Percentiles rank a stretch among this genome's conserved stretches.
Conservation (phyloP, 2,888 invertebrate species). For the Mesorhabditis spiculigera region DNA sequence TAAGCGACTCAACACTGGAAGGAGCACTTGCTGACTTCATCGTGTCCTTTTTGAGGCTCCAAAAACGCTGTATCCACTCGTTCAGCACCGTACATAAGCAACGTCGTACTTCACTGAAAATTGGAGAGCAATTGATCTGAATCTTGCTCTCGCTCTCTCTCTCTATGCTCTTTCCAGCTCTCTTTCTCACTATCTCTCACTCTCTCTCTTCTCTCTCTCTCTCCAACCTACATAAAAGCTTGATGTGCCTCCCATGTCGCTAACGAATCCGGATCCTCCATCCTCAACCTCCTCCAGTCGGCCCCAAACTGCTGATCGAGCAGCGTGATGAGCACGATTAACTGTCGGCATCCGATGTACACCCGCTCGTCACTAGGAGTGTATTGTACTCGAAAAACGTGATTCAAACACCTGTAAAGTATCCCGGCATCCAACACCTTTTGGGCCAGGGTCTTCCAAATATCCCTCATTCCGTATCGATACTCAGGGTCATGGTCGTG, state of each 20-base stretch:
- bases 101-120: slow-evolving; percentile 1
- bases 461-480: not conserved
- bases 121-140: not conserved
- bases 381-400: not conserved
- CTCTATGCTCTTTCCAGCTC: not conserved
- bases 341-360: not conserved
- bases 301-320: not conserved
- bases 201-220: not conserved
- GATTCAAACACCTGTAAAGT: not conserved
- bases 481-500: not conserved
- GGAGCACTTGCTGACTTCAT: slow-evolving; percentile 5
- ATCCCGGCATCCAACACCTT: not conserved
- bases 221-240: not conserved
- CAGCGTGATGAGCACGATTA: not conserved
- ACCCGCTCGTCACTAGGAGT: not conserved
- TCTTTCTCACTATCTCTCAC: not conserved
- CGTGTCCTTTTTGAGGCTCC: not conserved
- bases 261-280: not conserved
- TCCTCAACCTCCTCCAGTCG: not conserved
- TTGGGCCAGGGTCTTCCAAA: slow-evolving; percentile 4
- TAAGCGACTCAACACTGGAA: not conserved
- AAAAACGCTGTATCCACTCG: slow-evolving; percentile 5
- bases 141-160: not conserved
- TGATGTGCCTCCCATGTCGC: not conserved
- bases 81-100: not conserved